These are phyloP conservation scores for Penaeus vannamei DNA, from an alignment of 1,140 invertebrate species.

Conservation along the genomic window DNA sequence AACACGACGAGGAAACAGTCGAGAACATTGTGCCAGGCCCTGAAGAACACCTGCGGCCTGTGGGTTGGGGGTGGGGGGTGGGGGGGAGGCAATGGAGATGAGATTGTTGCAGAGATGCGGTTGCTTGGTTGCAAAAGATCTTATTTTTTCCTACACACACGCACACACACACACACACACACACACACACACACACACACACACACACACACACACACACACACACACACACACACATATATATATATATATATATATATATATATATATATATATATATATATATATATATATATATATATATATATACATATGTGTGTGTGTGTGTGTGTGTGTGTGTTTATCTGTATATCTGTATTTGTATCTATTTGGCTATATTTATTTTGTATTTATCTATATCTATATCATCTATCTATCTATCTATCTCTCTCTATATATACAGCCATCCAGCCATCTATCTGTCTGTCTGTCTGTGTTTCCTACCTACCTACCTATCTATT, in stretches of 20 bases:
- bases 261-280: slow-evolving; percentile 16
- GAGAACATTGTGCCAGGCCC: slow-evolving; percentile 72
- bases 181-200: too few relatives aligned
- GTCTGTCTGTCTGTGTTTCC: too few relatives aligned
- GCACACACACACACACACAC: too few relatives aligned
- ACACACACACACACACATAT: slow-evolving; percentile 14
- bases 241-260: slow-evolving; percentile 16
- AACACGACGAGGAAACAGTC: slow-evolving; percentile 73
- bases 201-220: slow-evolving; percentile 14
- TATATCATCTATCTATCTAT: not conserved
- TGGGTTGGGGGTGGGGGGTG: not conserved
- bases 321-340: not conserved
- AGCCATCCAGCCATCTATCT: too few relatives aligned
- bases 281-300: slow-evolving; percentile 16
- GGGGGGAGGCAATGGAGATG: not conserved
- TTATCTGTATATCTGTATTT: not conserved
- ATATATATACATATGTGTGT: slow-evolving; percentile 16
- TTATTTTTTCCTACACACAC: not conserved
- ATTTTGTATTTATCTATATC: not conserved
- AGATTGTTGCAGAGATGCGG: not conserved
- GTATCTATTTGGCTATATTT: not conserved
- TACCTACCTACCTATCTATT: too few relatives aligned
- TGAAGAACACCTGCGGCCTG: slow-evolving; percentile 71
- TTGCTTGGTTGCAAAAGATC: not conserved
- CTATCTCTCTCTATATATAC: too few relatives aligned